Evolutionary conservation across 1,140 invertebrate genomes (phyloP).

Genomic region (Coptotermes formosanus): DNA sequence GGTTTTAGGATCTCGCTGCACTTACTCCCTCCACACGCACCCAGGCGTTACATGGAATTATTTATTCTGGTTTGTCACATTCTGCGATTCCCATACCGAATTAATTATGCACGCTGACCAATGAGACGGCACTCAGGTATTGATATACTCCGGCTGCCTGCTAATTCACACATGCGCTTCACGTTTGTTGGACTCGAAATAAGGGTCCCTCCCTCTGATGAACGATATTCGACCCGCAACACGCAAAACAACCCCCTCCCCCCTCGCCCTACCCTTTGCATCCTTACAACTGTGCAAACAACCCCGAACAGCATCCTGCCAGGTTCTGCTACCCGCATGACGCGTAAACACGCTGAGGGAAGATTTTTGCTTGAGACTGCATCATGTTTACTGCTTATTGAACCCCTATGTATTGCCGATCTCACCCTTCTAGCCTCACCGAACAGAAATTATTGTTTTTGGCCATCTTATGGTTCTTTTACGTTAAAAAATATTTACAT

Average conservation of each 20-base stretch:
- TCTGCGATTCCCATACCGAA: neutral
- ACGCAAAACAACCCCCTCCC: neutral
- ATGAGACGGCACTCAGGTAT: neutral
- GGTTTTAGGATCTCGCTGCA: no score
- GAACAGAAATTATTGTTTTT: neutral
- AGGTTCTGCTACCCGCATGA: slow-evolving; percentile 20
- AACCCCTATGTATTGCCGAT: neutral
- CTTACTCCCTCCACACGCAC: no score
- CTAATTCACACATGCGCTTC: neutral
- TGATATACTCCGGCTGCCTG: neutral
- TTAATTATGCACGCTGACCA: neutral
- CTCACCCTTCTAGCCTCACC: neutral
- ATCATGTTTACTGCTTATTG: slow-evolving; percentile 2
- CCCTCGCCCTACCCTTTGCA: neutral
- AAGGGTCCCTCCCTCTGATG: no score
- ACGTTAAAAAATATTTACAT: no score
- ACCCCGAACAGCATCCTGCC: slow-evolving; percentile 10
- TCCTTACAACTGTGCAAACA: neutral
- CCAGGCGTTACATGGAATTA: no score
- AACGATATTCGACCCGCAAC: slow-evolving; percentile 1
- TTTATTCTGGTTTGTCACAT: neutral
- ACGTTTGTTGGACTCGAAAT: neutral
- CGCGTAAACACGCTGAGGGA: slow-evolving; percentile 26
- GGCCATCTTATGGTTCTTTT: no score
- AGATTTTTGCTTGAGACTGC: slow-evolving; percentile 22